Conservation (phyloP, 2,113 vertebrate species). For the Crotalus tigris region DNA sequence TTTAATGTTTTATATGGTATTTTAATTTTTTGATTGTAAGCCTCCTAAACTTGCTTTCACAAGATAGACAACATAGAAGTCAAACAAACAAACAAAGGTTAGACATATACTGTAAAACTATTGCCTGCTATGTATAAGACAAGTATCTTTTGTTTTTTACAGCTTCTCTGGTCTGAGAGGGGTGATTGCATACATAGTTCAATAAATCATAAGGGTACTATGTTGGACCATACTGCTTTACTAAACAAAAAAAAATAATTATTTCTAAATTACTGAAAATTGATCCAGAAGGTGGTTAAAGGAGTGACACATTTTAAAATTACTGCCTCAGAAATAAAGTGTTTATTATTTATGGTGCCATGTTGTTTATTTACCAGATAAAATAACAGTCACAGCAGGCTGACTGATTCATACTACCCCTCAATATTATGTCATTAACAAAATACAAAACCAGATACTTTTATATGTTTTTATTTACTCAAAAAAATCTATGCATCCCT, state of each 20-base stretch:
- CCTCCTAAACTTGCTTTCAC: not conserved
- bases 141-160: not conserved
- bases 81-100: not conserved
- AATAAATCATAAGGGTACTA: not conserved
- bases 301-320: not conserved
- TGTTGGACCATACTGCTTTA: not conserved
- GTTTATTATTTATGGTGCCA: not conserved
- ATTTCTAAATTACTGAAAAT: slow-evolving; percentile 45
- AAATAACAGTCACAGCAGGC: fast-evolving
- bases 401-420: not conserved
- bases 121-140: not conserved
- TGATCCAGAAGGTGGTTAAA: slow-evolving; percentile 1
- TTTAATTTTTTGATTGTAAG: not conserved
- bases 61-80: not conserved
- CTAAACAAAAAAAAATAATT: slow-evolving; percentile 19
- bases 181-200: not conserved
- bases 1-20: not conserved
- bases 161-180: not conserved
- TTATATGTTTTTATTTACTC: not conserved
- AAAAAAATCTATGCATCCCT: not conserved
- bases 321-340: slow-evolving; percentile 14
- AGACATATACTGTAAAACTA: not conserved
- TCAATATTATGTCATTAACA: not conserved
- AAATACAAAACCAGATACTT: slow-evolving; percentile 9
- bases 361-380: slow-evolving; percentile 4